Evolutionary conservation across 2,888 invertebrate species (phyloP).

Genomic region (Anoplius nigerrimus): DNA sequence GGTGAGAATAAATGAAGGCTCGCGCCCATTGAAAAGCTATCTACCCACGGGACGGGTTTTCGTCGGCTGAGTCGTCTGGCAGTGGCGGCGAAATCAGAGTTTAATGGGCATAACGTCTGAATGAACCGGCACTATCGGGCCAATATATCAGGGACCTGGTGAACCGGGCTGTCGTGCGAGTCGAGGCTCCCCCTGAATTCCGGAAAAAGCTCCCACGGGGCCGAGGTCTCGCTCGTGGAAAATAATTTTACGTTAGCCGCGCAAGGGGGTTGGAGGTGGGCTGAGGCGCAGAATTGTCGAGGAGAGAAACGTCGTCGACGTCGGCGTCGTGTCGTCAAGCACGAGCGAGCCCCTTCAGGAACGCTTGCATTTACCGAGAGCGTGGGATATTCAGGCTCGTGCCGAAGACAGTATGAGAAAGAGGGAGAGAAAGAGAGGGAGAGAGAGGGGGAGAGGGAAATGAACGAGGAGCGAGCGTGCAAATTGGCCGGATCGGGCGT

Average conservation of each 20-base stretch:
- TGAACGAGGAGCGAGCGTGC: not conserved
- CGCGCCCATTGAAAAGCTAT: conserved; percentile 64
- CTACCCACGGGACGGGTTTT: conserved; percentile 46
- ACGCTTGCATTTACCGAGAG: too few species aligned
- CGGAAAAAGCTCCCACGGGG: conserved; percentile 17
- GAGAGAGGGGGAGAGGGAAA: not conserved
- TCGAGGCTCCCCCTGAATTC: conserved; percentile 24
- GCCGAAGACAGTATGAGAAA: not conserved
- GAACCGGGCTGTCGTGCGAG: conserved; percentile 16
- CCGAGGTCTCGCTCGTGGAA: conserved; percentile 16
- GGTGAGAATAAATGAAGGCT: conserved; percentile 57
- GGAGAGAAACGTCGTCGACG: not conserved
- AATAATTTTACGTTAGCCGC: conserved; percentile 16
- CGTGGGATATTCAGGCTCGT: too few species aligned
- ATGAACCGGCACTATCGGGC: conserved; percentile 52
- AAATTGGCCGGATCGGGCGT: too few species aligned
- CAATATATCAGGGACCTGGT: conserved; percentile 51
- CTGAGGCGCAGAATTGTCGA: not conserved
- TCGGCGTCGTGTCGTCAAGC: too few species aligned
- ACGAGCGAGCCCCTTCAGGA: too few species aligned
- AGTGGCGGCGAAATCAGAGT: conserved; percentile 53
- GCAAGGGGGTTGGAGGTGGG: not conserved
- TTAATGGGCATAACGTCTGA: conserved; percentile 63
- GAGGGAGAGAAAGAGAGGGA: not conserved
- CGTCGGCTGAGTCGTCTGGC: conserved; percentile 38